These are phyloP conservation scores for Hozukius guyotensis DNA, from an alignment of 2,797 vertebrate genomes.

Conservation along the genomic window DNA sequence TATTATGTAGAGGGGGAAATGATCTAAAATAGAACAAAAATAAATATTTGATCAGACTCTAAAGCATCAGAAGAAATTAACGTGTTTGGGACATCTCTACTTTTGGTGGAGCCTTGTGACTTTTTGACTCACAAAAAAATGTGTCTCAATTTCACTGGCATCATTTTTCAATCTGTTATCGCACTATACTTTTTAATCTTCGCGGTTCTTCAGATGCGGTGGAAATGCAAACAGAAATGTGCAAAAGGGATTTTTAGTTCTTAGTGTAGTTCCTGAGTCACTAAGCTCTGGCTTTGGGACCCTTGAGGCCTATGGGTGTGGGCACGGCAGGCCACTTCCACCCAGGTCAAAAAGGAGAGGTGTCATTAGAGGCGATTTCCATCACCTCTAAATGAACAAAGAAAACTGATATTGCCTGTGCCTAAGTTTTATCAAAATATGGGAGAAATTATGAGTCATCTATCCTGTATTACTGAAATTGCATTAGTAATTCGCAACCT, in stretches of 20 bases:
- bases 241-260: background rate
- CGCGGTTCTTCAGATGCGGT: background rate
- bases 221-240: background rate
- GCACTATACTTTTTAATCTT: background rate
- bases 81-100: background rate
- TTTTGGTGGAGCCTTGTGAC: background rate
- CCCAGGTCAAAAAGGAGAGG: background rate
- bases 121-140: background rate
- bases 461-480: constrained; percentile 28
- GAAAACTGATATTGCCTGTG: background rate
- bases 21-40: background rate
- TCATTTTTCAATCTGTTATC: background rate
- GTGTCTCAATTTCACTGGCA: background rate
- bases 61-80: background rate
- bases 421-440: constrained; percentile 11
- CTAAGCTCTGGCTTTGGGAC: background rate
- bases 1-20: background rate
- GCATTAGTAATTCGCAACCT: constrained; percentile 5
- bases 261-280: background rate
- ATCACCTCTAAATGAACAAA: background rate
- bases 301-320: background rate
- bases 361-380: background rate
- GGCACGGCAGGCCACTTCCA: background rate
- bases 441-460: constrained; percentile 31
- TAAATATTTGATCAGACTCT: background rate